Base-by-base conservation (phyloP, 2,888 invertebrate species). In the Cacoxenus indagator region DNA sequence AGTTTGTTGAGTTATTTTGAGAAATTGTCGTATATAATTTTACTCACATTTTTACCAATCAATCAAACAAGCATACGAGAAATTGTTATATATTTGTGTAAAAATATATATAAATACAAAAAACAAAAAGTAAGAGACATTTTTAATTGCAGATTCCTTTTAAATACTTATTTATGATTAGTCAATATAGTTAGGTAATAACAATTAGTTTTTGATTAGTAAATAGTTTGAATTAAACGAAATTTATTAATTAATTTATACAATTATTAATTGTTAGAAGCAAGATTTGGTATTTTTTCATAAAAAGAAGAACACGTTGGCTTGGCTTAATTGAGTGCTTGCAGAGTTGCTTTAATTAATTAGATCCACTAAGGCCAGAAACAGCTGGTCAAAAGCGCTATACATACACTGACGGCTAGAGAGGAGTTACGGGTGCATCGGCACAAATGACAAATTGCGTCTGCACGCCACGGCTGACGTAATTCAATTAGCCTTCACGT, bases 31-130 rank as follows among this genome's bases (percentile, higher is more conserved):
- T 62, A 43, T 37, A 19, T 46, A 59, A 67, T 67, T 80, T 85
- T 85, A 85, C 85, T 85, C 85, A 85, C 85, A 87, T 85, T 85
- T 85, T 75, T 83, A 87, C 86, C 87, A 85, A 85, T 87, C 87
- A 85, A 85, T 87, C 85, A 85, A 87, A 87, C 85, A 85, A 85
- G 87, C 85, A 86, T 82, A 85, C 84, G 84, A 84, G 86, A 87
- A 84, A 84, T 84, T 78, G 80, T 83, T 73, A 73, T 78, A 84
- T 70, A 76, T 73, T 48, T 48, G 73, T 73, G 70, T 80, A 73
- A 55, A 55, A 62, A 45, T 62, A 19, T 11, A 9, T 64, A 48
- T 51, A 51, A 65, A 65, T 37, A 54, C 37, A 65, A 57, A 48
- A 55, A 55, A 54, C 24, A 65, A 65, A 65, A 45, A 55, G 31